Evolutionary conservation across 2,888 invertebrate species (phyloP), one percentile per base, ranked within the genome.

Genomic region (Abrostola tripartita): DNA sequence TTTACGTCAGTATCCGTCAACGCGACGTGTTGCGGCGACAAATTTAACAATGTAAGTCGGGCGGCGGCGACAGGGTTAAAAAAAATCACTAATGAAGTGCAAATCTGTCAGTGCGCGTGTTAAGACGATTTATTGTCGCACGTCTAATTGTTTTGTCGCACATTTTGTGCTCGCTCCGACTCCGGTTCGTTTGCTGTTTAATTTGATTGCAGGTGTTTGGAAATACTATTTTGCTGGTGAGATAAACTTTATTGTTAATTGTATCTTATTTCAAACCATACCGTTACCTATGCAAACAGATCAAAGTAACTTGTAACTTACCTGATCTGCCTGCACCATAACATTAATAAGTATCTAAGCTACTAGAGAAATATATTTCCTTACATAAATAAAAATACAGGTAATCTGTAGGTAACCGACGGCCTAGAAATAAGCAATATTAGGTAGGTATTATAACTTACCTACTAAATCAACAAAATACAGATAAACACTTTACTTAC

Each of bases 1-100:
- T 93, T 93, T 92, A 91, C 85, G 88, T 79, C 75, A 71, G 69
- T 85, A 89, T 94, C 92, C 81, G 83, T 93, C 92, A 92, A 76
- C 90, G 84, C 79, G 64, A 62, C 84, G 88, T 83, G 85, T 78
- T 80, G 79, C 74, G 79, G 86, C 82, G 92, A 94, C 94, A 92
- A 94, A 93, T 93, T 93, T 92, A 93, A 93, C 93, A 93, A 92
- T 90, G 90, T 88, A 75, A 80, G 83, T 71, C 75, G 74, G 79
- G 81, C 85, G 82, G 77, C 79, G 66, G 72, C 74, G 74, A 74
- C 70, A 79, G 70, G 73, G 76, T 79, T 76, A 74, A 78, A 79
- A 82, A 86, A 88, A 85, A 85, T 78, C 81, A 76, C 81, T 92
- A 92, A 93, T 91, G 89, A 93, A 86, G 89, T 87, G 91, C 92